Evolutionary conservation across 2,797 vertebrate genomes (phyloP), one percentile per base, ranked within the genome.

Genomic region (Somateria mollissima): DNA sequence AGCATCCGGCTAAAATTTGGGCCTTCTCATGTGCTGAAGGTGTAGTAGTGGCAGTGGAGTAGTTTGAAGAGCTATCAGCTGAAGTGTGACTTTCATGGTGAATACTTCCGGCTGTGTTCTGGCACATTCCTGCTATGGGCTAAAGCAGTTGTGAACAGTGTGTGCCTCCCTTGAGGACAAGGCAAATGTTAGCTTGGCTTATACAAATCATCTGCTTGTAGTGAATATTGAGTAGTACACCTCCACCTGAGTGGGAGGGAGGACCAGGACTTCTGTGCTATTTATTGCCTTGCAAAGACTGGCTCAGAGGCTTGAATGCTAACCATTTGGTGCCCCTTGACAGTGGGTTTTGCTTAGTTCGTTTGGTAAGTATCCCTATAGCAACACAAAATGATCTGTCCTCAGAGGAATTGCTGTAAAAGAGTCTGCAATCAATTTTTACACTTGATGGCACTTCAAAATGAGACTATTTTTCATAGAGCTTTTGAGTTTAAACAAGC

Each of bases 401-500:
- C 82, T 89, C 3, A 0, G 91, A 91, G 88, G 81, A 64, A 15
- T 73, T 0, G 3, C 83, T 76, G 57, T 36, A 71, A 49, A 92
- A 5, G 57, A 66, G 45, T 12, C 70, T 86, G 62, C 28, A 78
- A 94, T 82, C 70, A 25, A 10, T 85, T 87, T 69, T 66, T 83
- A 54, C 77, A 45, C 57, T 62, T 43, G 66, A 70, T 84, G 70
- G 64, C 92, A 43, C 45, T 87, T 92, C 54, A 65, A 4, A 57
- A 87, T 17, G 65, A 71, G 91, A 73, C 51, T 77, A 30, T 73
- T 71, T 86, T 65, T 72, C 67, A 22, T 4, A 19, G 70, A 81
- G 76, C 83, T 84, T 76, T 65, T 72, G 87, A 73, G 36, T 87
- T 94, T 89, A 69, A 84, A 62, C 43, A 43, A 72, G 61, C 58